Evolutionary conservation across 2,888 invertebrate genomes (phyloP), one percentile per base, ranked within the genome.

Genomic region (Diogma glabrata): DNA sequence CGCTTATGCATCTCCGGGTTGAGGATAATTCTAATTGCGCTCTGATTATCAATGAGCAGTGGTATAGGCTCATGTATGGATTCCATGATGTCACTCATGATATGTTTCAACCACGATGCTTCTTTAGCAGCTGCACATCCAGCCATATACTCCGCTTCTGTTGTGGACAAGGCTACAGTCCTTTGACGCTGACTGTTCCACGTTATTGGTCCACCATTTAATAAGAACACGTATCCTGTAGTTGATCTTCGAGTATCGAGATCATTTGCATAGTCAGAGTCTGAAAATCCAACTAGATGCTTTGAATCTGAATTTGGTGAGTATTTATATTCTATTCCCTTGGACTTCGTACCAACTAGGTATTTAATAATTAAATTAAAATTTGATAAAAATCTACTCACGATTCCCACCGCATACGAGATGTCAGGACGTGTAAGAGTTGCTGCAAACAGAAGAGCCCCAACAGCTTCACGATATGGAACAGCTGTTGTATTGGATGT

Each of bases 341-440:
- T 16, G 10, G 16, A 17, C 16, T 38, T 38, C 19, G 38, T 16
- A 6, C 38, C 38, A 38, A 38, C 19, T n/a, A 38, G 19, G 19
- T 38, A 38, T 38, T 38, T 38, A 38, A 38, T 38, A 17, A 40
- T 19, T 20, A 10, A 19, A 19, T 9, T 40, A 20, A 20, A 19
- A 38, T 38, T 38, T 38, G 51, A 48, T 20, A 54, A 26, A 45
- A 43, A 58, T 40, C 56, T 52, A 38, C 58, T 59, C 7, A 57
- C 59, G 28, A 52, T 46, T 23, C 51, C 48, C n/a, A 57, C 55
- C 33, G 59, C 56, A 47, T 48, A 60, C 8, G 54, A 49, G 17
- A 61, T 60, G 47, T 61, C 60, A 33, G 59, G 57, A 10, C 61
- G 16, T 16, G 52, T 53, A n/a, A 53, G 53, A 23, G 51, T 53